Evolutionary conservation across 2,888 invertebrate genomes (phyloP), one percentile per base, ranked within the genome.

Genomic region (Coecobrya sp.): DNA sequence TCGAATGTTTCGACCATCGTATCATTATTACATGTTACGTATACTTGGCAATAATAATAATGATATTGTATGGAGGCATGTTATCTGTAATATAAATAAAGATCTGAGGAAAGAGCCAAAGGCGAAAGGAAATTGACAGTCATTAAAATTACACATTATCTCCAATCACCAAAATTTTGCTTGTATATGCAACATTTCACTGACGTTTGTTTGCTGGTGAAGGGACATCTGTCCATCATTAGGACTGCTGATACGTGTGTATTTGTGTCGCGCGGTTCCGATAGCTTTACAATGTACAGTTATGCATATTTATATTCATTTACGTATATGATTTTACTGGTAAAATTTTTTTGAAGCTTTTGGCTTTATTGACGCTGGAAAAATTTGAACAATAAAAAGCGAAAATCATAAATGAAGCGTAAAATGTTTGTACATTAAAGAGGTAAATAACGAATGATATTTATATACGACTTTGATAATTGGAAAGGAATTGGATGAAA

Each of bases 121-220:
- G 94, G 95, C 95, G 89, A 94, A 93, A 91, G 73, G 92, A 91
- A 94, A 94, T 94, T 94, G 95, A 94, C 94, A 94, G 94, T 95
- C 94, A 95, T 95, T 94, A 95, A 93, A 94, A 93, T 65, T 65
- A 65, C 86, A 79, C 65, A 89, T 92, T 89, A 88, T 89, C 81
- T 49, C 45, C 79, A 91, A 91, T 94, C 93, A 94, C 93, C 94
- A 94, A 94, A 94, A 94, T 94, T 94, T 85, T 94, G 94, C 92
- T 92, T 87, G 84, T 85, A 90, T 89, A 90, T 89, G 93, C 79
- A 86, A 76, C 55, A 68, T 52, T 70, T 82, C 85, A 62, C 62
- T 84, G 42, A 36, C 36, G 13, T 59, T 49, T 65, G 45, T 86
- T 3, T 84, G 82, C 13, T 42, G 49, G 42, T 42, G 49, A 30